These are phyloP conservation scores for Loxodonta africana DNA, from an alignment of 2,113 vertebrate species.

Conservation along the genomic window DNA sequence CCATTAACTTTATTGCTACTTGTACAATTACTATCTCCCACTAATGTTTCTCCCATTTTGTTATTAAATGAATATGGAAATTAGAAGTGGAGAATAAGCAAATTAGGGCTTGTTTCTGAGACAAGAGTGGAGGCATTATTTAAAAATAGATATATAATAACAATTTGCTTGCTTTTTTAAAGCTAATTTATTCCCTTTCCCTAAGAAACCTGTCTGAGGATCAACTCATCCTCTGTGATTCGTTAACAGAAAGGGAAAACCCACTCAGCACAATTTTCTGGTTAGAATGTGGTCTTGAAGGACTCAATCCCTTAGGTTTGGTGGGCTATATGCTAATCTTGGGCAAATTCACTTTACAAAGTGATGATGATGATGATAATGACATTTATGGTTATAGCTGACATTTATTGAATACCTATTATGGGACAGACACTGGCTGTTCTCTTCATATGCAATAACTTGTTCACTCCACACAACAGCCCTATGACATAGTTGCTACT, in stretches of 20 bases:
- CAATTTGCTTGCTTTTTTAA: constrained; percentile 64
- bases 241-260: background rate
- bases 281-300: background rate
- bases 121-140: constrained; percentile 46
- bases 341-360: background rate
- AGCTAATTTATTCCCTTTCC: constrained; percentile 49
- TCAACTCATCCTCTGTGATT: constrained; percentile 34
- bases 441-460: background rate
- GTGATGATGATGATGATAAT: background rate
- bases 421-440: background rate
- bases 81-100: constrained; percentile 68
- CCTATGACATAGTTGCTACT: background rate
- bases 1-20: constrained; percentile 70
- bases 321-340: background rate
- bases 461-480: background rate
- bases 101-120: constrained; percentile 71
- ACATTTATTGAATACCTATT: background rate
- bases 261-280: background rate
- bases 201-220: constrained; percentile 33
- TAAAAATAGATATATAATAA: constrained; percentile 66
- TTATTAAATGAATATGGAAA: constrained; percentile 75
- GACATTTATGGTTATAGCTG: background rate
- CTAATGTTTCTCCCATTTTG: constrained; percentile 66
- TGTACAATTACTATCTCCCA: constrained; percentile 67
- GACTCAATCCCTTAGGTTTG: background rate